These are phyloP conservation scores for Antechinus flavipes DNA, from an alignment of 2,113 vertebrate species.

Conservation along the genomic window DNA sequence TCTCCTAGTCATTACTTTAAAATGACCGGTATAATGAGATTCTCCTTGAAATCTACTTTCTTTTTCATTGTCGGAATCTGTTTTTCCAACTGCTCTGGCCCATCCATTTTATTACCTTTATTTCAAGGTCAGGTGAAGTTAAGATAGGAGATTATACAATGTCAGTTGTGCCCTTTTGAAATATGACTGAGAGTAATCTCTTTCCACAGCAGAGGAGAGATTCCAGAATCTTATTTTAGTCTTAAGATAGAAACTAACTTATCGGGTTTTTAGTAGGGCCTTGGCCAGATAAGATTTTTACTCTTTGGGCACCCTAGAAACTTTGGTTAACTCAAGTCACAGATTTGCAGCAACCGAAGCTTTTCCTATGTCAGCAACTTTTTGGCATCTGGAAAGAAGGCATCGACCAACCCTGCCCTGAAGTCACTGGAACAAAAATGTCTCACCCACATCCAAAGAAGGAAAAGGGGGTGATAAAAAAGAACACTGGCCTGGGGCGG, in stretches of 20 bases:
- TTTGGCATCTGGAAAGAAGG: not conserved
- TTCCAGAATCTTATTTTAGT: conserved; percentile 75
- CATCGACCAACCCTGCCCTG: not conserved
- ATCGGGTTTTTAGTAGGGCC: conserved; percentile 68
- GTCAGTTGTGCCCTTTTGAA: conserved; percentile 76
- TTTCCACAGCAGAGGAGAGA: conserved; percentile 78
- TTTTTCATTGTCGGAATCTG: conserved; percentile 6
- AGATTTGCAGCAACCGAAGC: conserved; percentile 20
- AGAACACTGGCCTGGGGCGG: not conserved
- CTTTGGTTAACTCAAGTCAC: conserved; percentile 61
- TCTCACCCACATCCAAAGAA: not conserved
- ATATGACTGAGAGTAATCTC: conserved; percentile 79
- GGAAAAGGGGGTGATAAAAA: not conserved
- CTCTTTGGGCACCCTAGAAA: conserved; percentile 70
- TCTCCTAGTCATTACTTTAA: not conserved
- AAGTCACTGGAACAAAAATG: not conserved
- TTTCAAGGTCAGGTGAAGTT: conserved; percentile 77
- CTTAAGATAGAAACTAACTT: conserved; percentile 64
- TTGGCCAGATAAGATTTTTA: conserved; percentile 62
- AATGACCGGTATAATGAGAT: not conserved
- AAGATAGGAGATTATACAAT: conserved; percentile 78
- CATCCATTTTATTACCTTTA: conserved; percentile 13
- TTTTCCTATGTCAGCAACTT: not conserved
- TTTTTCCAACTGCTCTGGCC: conserved; percentile 23
- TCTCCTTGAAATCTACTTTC: not conserved